Evolutionary conservation across 2,888 invertebrate genomes (phyloP).

Genomic region (Philereme transversata): DNA sequence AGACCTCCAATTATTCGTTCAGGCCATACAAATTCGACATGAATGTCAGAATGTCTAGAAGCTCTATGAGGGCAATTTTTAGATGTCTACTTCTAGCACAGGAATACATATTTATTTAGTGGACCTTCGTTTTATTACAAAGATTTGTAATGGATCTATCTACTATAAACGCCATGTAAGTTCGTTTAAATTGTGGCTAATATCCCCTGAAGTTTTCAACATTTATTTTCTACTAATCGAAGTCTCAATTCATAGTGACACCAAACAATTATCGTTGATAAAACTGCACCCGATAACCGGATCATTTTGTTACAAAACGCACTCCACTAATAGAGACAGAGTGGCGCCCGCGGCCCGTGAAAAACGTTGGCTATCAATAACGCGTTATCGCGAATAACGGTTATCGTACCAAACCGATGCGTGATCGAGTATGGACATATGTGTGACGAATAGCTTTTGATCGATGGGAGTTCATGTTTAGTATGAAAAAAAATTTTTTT

Average conservation of each 20-base stretch:
- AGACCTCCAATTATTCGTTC: too few relatives aligned
- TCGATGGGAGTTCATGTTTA: slow-evolving; percentile 24
- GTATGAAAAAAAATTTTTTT: slow-evolving; percentile 21
- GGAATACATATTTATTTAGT: too few relatives aligned
- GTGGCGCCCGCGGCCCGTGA: slow-evolving; percentile 57
- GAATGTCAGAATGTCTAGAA: too few relatives aligned
- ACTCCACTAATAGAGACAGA: slow-evolving; percentile 55
- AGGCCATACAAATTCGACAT: too few relatives aligned
- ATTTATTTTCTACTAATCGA: neutral
- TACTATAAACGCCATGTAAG: too few relatives aligned
- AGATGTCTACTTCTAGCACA: too few relatives aligned
- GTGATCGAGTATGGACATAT: slow-evolving; percentile 32
- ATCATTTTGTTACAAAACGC: slow-evolving; percentile 22
- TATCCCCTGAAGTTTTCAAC: too few relatives aligned
- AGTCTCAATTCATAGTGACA: slow-evolving; percentile 4
- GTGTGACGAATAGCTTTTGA: slow-evolving; percentile 47
- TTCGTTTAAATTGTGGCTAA: too few relatives aligned
- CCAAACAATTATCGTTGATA: slow-evolving; percentile 15
- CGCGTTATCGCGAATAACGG: slow-evolving; percentile 34
- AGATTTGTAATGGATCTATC: too few relatives aligned
- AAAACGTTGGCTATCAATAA: slow-evolving; percentile 71
- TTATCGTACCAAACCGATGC: slow-evolving; percentile 25
- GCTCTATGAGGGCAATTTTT: too few relatives aligned
- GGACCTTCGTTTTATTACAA: too few relatives aligned
- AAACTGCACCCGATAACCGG: slow-evolving; percentile 27